These are phyloP conservation scores for Aelia acuminata DNA, from an alignment of 2,888 invertebrate genomes.

Conservation along the genomic window DNA sequence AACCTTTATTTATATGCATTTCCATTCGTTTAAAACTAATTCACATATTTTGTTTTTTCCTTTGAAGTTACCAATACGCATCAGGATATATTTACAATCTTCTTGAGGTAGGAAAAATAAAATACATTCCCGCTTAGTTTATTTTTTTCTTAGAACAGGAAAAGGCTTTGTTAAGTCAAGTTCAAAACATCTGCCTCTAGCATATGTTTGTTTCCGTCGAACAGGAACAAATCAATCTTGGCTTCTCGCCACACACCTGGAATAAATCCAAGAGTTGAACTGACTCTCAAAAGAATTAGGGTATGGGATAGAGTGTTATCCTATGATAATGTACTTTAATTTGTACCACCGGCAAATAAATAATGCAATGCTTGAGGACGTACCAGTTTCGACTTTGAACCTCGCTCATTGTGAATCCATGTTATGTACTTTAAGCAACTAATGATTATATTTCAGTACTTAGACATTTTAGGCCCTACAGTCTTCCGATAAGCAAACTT, in stretches of 20 bases:
- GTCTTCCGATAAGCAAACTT: too few species aligned
- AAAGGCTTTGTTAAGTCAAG: background rate
- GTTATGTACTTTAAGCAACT: too few species aligned
- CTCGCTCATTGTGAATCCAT: too few species aligned
- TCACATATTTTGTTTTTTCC: too few species aligned
- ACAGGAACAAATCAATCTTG: slow-evolving; percentile 17
- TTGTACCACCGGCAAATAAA: too few species aligned
- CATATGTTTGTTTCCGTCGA: slow-evolving; percentile 30
- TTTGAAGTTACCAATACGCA: too few species aligned
- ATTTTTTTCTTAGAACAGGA: background rate
- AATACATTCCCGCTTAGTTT: background rate
- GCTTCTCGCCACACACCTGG: slow-evolving; percentile 6
- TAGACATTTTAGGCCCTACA: too few species aligned
- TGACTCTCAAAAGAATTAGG: background rate
- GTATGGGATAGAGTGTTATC: background rate
- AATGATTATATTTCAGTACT: too few species aligned
- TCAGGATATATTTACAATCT: background rate
- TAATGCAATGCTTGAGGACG: background rate
- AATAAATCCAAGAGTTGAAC: slow-evolving; percentile 22
- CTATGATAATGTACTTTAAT: background rate
- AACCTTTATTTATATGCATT: too few species aligned
- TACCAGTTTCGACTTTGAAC: too few species aligned
- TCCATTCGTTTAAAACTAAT: too few species aligned
- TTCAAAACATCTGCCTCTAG: background rate
- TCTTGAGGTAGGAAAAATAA: background rate